A percentile compares a stretch with the other conserved stretches of the same genome.
Conservation (phyloP, 1,140 invertebrate genomes). For the Argopecten irradians region DNA sequence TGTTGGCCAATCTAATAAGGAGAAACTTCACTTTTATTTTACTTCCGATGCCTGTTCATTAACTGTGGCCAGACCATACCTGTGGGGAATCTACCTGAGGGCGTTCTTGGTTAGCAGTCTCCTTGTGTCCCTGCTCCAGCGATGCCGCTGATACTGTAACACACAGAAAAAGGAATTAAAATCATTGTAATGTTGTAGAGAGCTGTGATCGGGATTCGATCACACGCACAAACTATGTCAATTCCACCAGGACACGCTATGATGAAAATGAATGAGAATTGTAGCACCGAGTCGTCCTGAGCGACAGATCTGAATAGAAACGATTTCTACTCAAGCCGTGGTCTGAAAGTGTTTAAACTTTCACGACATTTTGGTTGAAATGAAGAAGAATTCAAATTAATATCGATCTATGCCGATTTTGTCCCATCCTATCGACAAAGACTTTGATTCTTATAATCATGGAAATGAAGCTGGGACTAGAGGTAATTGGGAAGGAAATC, state of each 20-base stretch:
- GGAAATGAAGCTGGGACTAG: not conserved
- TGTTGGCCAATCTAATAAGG: not conserved
- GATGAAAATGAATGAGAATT: not conserved
- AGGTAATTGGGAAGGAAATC: not conserved
- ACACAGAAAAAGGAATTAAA: not conserved
- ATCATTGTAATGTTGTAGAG: not conserved
- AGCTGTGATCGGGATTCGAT: not conserved
- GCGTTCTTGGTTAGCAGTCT: not conserved
- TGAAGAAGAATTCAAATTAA: not conserved
- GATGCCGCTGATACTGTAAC: not conserved
- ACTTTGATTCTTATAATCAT: not conserved
- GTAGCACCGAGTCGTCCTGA: not conserved
- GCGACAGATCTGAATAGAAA: not conserved
- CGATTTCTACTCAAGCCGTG: not conserved
- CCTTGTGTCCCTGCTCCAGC: not conserved
- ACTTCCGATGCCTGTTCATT: not conserved
- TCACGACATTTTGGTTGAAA: not conserved
- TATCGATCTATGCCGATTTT: not conserved
- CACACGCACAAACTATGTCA: not conserved
- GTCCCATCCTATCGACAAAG: not conserved
- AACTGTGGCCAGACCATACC: not conserved
- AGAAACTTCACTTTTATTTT: not conserved
- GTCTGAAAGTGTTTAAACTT: not conserved
- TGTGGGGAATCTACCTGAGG: not conserved
- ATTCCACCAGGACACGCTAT: not conserved